A percentile compares a stretch with the other conserved stretches of the same genome.
Conservation (phyloP, 2,888 invertebrate species). For the Drosophila gaucha region DNA sequence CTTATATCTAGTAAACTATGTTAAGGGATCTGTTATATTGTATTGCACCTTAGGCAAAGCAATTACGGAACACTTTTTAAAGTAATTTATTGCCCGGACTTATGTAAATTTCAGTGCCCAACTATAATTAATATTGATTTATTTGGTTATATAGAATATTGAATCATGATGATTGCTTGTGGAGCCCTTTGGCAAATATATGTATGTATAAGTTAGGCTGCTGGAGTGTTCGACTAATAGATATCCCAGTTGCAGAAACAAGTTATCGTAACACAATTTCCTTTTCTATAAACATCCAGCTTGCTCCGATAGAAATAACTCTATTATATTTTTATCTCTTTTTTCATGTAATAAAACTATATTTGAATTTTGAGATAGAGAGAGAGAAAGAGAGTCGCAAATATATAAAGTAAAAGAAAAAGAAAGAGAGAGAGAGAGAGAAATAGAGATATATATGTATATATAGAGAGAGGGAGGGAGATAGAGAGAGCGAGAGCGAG, state of each 20-base stretch:
- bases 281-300: neutral
- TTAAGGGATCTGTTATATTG: neutral
- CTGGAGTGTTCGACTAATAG: neutral
- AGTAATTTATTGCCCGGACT: neutral
- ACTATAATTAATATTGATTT: conserved; percentile 5
- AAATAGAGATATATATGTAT: neutral
- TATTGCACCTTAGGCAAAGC: conserved; percentile 2
- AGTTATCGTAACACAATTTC: neutral
- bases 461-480: neutral
- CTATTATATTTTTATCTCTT: too few relatives aligned
- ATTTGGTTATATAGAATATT: neutral
- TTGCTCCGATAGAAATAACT: too few relatives aligned
- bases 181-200: too few relatives aligned
- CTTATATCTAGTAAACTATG: neutral
- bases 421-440: too few relatives aligned
- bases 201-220: too few relatives aligned
- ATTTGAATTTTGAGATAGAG: neutral
- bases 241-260: too few relatives aligned
- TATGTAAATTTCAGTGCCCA: neutral
- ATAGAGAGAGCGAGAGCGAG: neutral
- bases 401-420: too few relatives aligned
- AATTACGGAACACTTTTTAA: neutral
- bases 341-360: too few relatives aligned
- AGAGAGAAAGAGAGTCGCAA: neutral
- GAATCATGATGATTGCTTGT: neutral